Conservation (phyloP, 2,888 invertebrate species). For the Antheraea assamensis region DNA sequence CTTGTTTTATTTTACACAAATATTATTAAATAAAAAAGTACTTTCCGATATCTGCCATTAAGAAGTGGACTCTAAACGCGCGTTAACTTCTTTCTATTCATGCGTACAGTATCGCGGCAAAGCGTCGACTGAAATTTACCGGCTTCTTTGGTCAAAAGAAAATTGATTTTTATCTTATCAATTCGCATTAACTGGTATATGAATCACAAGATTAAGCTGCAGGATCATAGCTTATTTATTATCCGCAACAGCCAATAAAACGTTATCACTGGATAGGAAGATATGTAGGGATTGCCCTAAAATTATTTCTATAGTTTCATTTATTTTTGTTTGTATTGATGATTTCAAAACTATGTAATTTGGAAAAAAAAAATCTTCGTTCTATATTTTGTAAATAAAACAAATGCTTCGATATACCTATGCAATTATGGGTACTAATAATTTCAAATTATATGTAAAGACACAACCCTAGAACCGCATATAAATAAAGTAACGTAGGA, state of each 20-base stretch:
- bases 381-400: background rate
- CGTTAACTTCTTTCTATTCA: background rate
- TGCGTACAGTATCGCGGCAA: background rate
- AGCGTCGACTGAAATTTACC: constrained; percentile 33
- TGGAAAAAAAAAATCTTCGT: background rate
- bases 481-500: background rate
- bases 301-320: background rate
- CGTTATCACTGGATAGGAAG: constrained; percentile 11
- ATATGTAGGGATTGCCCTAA: constrained; percentile 3
- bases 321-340: background rate
- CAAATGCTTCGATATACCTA: background rate
- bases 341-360: background rate
- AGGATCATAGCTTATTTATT: constrained; percentile 50
- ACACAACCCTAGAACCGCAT: background rate
- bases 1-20: constrained; percentile 22
- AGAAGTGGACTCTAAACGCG: constrained; percentile 5
- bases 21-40: background rate
- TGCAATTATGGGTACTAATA: background rate
- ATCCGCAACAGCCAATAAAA: constrained; percentile 14
- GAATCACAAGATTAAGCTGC: constrained; percentile 46
- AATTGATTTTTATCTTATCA: constrained; percentile 51
- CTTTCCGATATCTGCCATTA: constrained; percentile 1
- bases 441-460: background rate
- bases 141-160: constrained; percentile 36
- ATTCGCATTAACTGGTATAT: constrained; percentile 38